A percentile compares a stretch with the other conserved stretches of the same genome.
These are phyloP conservation scores for Bungarus multicinctus DNA, from an alignment of 2,113 vertebrate species.

Conservation along the genomic window DNA sequence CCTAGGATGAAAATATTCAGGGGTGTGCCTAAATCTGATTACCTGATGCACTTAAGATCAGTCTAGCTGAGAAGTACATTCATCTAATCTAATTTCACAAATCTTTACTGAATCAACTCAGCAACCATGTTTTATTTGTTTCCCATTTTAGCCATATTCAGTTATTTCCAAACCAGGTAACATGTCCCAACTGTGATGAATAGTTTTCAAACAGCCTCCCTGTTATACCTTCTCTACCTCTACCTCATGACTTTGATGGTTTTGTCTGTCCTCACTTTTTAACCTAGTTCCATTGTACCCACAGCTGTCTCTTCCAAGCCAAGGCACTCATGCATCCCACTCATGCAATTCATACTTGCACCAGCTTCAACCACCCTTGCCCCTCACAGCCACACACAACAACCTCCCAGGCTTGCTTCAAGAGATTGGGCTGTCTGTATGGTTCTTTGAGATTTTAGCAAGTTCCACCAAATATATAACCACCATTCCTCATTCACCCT, in stretches of 20 bases:
- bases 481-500: neutral
- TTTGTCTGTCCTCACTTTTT: neutral
- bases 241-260: neutral
- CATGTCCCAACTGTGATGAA: neutral
- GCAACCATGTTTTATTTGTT: neutral
- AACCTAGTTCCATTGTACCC: neutral
- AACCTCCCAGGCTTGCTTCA: neutral
- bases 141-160: neutral
- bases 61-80: neutral
- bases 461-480: neutral
- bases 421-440: neutral
- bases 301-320: neutral
- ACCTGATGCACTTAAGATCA: conserved; percentile 7
- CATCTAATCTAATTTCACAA: neutral
- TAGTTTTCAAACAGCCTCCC: neutral
- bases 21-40: neutral
- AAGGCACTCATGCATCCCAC: neutral
- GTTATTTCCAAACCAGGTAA: neutral
- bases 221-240: neutral
- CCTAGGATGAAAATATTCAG: neutral
- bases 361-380: neutral
- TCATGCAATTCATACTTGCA: neutral
- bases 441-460: neutral
- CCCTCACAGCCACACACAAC: neutral
- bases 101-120: neutral